Base-by-base conservation (phyloP, 1,140 invertebrate species). In the Solenopsis fugax region DNA sequence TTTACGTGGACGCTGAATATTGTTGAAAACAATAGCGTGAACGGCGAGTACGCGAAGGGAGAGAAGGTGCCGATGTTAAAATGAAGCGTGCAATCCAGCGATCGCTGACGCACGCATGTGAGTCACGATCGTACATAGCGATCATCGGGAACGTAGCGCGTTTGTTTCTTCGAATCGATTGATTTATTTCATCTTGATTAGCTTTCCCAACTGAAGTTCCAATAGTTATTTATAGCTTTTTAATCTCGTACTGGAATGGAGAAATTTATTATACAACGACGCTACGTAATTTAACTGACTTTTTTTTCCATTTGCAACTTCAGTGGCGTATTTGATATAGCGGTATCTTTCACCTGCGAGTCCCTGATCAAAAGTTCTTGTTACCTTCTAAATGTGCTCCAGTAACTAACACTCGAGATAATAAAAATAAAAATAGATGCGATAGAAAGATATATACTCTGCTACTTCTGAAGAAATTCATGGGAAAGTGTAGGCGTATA, bases 41-140 rank as follows among this genome's bases (percentile, higher is more conserved):
- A 73, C 50, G 2, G 18, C 34, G 12, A 29, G 71, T n/a, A 41
- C 7, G 65, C 34, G 29, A 29, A 72, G 71, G 9, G 67, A 87
- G 67, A 87, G 37, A 72, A 62, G 72, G 80, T 29, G 54, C 2
- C 54, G n/a, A 65, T 1, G 71, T 62, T 56, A 58, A 75, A 71
- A 56, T 77, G 84, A 86, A 88, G 78, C 50, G 37, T 29, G 54
- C 64, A n/a, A 62, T 87, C 7, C 34, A 21, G n/a, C 16, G 80
- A 73, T 89, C 73, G 56, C 34, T 37, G 88, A 85, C 54, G 16
- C 56, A 60, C 45, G 16, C 24, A 75, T 73, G 75, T 86, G 87
- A 91, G 77, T 92, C 90, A 88, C 64, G 45, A 64, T 85, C 60
- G 37, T 16, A 37, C 60, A 54, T 77, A 84, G 65, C 37, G 77